Evolutionary conservation across 2,113 vertebrate species (phyloP).

Genomic region (Semicossyphus pulcher): DNA sequence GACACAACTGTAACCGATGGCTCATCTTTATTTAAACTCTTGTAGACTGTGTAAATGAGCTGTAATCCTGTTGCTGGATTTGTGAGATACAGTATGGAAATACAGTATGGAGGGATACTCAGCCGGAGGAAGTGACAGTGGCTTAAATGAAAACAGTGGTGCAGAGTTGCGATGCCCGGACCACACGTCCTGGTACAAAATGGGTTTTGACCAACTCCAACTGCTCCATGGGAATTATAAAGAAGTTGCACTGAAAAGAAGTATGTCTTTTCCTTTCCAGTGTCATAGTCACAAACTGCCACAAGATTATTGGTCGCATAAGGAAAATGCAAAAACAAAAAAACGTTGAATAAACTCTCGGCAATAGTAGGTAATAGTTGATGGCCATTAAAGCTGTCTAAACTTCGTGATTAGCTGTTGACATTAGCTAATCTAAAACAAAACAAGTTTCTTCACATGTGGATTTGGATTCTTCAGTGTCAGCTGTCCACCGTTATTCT

Average conservation of each 20-base stretch:
- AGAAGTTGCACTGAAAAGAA: constrained; percentile 71
- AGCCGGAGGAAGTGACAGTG: constrained; percentile 33
- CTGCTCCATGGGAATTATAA: constrained; percentile 28
- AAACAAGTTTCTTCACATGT: not conserved
- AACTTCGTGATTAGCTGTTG: constrained; percentile 17
- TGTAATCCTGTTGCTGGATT: constrained; percentile 78
- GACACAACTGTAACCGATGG: constrained; percentile 47
- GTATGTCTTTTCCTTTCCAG: constrained; percentile 25
- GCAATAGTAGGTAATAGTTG: constrained; percentile 3
- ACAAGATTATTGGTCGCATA: constrained; percentile 23
- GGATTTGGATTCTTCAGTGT: constrained; percentile 38
- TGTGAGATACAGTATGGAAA: constrained; percentile 21
- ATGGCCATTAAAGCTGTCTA: constrained; percentile 26
- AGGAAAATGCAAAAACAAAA: constrained; percentile 29
- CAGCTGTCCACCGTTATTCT: constrained; percentile 24
- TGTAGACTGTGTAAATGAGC: constrained; percentile 36
- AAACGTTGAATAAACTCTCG: not conserved
- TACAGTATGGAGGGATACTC: constrained; percentile 9
- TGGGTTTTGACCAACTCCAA: constrained; percentile 14
- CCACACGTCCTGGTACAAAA: constrained; percentile 23
- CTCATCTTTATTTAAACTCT: constrained; percentile 35
- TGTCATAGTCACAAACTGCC: constrained; percentile 15
- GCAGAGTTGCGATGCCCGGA: constrained; percentile 12
- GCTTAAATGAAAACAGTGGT: constrained; percentile 12
- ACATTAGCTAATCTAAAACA: constrained; percentile 21